Conservation (phyloP, 2,113 vertebrate species). For the Phrynosoma blainvillii region DNA sequence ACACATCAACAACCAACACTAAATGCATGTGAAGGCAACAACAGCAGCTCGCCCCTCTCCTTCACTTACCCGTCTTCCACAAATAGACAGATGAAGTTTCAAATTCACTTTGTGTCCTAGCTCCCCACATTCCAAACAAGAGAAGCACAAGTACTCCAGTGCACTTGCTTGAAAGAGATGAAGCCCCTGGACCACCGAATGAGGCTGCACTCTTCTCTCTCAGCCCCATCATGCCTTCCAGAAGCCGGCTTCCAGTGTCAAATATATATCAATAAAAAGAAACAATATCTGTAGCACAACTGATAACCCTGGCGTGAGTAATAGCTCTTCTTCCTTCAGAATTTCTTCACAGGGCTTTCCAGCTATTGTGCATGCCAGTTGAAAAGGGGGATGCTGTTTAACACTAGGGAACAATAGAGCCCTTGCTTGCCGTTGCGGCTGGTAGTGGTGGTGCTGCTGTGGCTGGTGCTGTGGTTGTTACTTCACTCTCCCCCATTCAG, state of each 20-base stretch:
- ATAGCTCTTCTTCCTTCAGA: conserved; percentile 37
- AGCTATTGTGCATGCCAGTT: conserved; percentile 70
- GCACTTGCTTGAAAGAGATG: conserved; percentile 49
- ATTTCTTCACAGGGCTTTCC: conserved; percentile 49
- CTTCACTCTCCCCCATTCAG: conserved; percentile 75
- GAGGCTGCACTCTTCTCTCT: conserved; percentile 68
- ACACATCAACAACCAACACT: conserved; percentile 5
- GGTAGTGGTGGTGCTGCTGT: conserved; percentile 47
- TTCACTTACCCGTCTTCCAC: conserved; percentile 93
- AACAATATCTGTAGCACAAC: conserved; percentile 52
- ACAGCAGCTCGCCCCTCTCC: background rate
- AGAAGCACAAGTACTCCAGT: conserved; percentile 79
- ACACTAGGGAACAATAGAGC: conserved; percentile 82
- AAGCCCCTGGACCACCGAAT: conserved; percentile 58
- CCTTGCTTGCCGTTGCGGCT: conserved; percentile 19
- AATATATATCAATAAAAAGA: conserved; percentile 29
- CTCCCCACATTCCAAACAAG: conserved; percentile 74
- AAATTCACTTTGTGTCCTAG: conserved; percentile 79
- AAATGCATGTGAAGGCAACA: accelerated
- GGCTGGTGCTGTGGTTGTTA: conserved; percentile 49
- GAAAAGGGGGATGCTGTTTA: conserved; percentile 67
- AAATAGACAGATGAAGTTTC: conserved; percentile 88
- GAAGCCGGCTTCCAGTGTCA: conserved; percentile 68
- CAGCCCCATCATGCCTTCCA: conserved; percentile 87
- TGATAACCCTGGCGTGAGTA: conserved; percentile 2